Evolutionary conservation across 2,113 vertebrate genomes (phyloP), one percentile per base, ranked within the genome.

Genomic region (Menura novaehollandiae): DNA sequence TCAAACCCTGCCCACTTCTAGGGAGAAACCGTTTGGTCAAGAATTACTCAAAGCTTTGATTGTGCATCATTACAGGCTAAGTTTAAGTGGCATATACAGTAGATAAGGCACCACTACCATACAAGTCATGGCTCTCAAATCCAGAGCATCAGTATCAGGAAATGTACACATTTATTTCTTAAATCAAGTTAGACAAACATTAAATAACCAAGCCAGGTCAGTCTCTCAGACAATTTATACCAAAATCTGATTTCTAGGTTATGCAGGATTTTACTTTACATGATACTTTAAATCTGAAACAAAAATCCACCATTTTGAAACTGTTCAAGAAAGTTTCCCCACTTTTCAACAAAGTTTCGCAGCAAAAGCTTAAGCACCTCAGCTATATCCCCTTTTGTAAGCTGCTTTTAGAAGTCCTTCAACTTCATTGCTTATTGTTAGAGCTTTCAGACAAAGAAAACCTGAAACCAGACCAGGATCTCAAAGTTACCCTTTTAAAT

Each of bases 401-500:
- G 76, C 60, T 0, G 3, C 53, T 92, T 95, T 95, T 93, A 91
- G 60, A 81, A 92, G 83, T 94, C 77, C 91, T 95, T 91, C 83
- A 80, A 81, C 18, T 89, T 87, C 74, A 82, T 7, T 88, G 84
- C 87, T 92, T 82, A 95, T 39, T 89, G 89, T 87, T 96, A 96
- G 88, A 77, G 74, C 87, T 93, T 85, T 91, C 89, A 95, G 78
- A 96, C 73, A 96, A 95, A 92, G 84, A 96, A 96, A 96, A 96
- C 95, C 95, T 97, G 93, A 97, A 96, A 97, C 93, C 95, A 96
- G 95, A 91, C 96, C 96, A 96, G 96, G 91, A 93, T 96, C 95
- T 97, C 96, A 96, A 96, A 95, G 95, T 97, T 95, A 96, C 96
- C 93, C 96, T 96, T 96, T 96, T 84, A 95, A 97, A 93, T 95